Base-by-base conservation (phyloP, 1,140 invertebrate genomes). In the Anastrepha obliqua region DNA sequence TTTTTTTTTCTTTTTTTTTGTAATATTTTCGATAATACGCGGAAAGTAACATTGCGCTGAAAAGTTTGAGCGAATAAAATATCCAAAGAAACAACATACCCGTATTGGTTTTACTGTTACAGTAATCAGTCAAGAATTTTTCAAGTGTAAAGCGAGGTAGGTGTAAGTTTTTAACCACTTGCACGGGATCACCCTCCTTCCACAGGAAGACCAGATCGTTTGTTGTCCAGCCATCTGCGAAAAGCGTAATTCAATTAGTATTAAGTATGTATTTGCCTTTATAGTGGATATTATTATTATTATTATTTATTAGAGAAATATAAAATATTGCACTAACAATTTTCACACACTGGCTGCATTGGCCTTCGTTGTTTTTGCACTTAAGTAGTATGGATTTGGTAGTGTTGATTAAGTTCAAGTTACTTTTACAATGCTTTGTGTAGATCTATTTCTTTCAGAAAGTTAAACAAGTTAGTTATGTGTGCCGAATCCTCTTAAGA, bases 21-120 rank as follows among this genome's bases (percentile, higher is more conserved):
- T 29, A 29, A 13, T 17, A 60, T 20, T 42, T 59, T 42, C 64
- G 74, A 87, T 29, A 29, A 29, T 29, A 29, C 29, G 29, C 29
- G 29, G 29, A 29, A 88, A 74, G 5, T n/a, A 86, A 17, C n/a
- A 64, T 60, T 86, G 8, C 67, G 13, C n/a, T 88, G 88, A 90
- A 86, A 89, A 85, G 86, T 89, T 89, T 87, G 85, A 47, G 29
- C 81, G 39, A 58, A 90, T 59, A 67, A 65, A 89, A 87, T 64
- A 89, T 59, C 9, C 55, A 11, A 13, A 89, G 89, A 88, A 89
- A 89, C 4, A 64, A 93, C 92, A 93, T 94, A 98, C 98, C 98
- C 90, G 98, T 99, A 93, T 98, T 98, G 85, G 98, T 99, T 94
- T 97, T 98, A 94, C 97, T 98, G 94, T 98, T 98, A 93, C 98